Base-by-base conservation (phyloP, 2,888 invertebrate genomes). In the Polyploca ridens region DNA sequence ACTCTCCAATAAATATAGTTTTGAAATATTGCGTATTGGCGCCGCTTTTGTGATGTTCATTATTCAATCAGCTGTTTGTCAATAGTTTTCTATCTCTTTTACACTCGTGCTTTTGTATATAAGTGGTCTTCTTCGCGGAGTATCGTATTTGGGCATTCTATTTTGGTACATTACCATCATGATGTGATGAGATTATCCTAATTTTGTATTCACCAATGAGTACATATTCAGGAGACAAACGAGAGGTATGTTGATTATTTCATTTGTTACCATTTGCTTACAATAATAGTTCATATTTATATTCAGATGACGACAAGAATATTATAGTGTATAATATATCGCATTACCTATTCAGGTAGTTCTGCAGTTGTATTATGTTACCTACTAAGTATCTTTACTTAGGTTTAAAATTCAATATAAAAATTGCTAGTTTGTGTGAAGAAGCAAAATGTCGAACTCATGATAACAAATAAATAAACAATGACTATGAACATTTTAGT, bases 131-230 rank as follows among this genome's bases (percentile, higher is more conserved):
- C 86, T 87, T 89, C 86, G 75, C 80, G 82, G 83, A 81, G 81
- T 88, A 87, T 89, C 90, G 86, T 89, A 92, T 93, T 93, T 93
- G 93, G 93, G 89, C 90, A 93, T 90, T 90, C 94, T 94, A 94
- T 94, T 94, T 94, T 91, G 81, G 92, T 91, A 89, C 88, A 91
- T 92, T 93, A 91, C 93, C 94, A 93, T 93, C 92, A 91, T 84
- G 87, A 89, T 90, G 89, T 85, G 88, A 87, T 90, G 88, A 85
- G 87, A 88, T 88, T 87, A 90, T 89, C 88, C 86, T 86, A 89
- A 89, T 86, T 88, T 88, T 89, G 85, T 88, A 81, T 86, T 86
- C 86, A 85, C 79, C 80, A 82, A 86, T 84, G 86, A 87, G 75
- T 84, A 83, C 76, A 82, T 80, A 79, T 77, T 80, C 82, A 78